Evolutionary conservation across 2,888 invertebrate species (phyloP).

Genomic region (Leucophenga maculata): DNA sequence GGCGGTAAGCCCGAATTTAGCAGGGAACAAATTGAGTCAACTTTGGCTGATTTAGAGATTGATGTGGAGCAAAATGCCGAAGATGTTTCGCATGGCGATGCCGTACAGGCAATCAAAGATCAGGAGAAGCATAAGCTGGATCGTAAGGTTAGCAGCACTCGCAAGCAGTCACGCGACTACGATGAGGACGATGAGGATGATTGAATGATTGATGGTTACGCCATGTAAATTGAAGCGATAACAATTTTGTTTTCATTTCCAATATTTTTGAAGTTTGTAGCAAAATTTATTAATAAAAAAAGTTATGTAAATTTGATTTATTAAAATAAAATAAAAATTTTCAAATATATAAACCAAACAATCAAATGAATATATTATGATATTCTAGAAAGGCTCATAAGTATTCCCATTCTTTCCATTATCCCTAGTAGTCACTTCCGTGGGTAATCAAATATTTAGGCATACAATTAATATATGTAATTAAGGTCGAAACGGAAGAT

Average conservation of each 20-base stretch:
- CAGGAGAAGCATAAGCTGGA: neutral
- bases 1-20: conserved; percentile 7
- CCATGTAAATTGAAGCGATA: neutral
- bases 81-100: neutral
- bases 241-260: neutral
- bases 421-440: no score
- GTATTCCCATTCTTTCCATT: no score
- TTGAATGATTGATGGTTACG: neutral
- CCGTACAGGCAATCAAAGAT: neutral
- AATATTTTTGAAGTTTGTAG: neutral
- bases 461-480: no score
- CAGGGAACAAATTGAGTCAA: neutral
- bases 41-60: neutral
- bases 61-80: conserved; percentile 4
- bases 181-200: neutral
- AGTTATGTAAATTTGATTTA: no score
- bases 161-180: neutral
- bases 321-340: no score
- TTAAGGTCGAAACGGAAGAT: no score
- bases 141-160: neutral
- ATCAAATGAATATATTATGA: no score
- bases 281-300: neutral
- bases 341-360: no score
- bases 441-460: no score
- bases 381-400: no score